phyloP scores from a whole-genome alignment of 2,888 invertebrate species.

The Sepioteuthis lessoniana region DNA sequence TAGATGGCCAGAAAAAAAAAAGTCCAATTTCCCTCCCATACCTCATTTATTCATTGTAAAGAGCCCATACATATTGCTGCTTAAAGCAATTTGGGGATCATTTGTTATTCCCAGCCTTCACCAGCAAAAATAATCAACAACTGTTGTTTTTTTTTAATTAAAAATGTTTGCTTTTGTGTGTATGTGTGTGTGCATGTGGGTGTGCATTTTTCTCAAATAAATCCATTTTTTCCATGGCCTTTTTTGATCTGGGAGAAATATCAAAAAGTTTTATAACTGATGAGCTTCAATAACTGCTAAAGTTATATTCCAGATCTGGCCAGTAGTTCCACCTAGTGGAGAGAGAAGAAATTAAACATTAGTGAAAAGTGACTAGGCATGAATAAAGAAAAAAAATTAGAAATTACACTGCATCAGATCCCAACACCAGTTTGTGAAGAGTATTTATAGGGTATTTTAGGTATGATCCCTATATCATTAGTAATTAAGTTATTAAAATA shows the following conservation, averaged over 20 bases:
- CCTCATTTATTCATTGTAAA: not conserved
- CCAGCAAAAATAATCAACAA: not conserved
- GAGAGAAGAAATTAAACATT: conserved; percentile 33
- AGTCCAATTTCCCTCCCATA: not conserved
- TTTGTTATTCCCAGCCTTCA: not conserved
- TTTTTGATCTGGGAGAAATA: conserved; percentile 18
- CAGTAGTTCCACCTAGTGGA: conserved; percentile 23
- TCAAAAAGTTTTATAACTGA: conserved; percentile 20
- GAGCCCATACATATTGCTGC: not conserved
- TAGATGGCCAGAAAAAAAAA: not conserved
- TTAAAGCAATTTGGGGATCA: not conserved
- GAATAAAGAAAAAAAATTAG: not conserved
- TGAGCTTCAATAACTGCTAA: conserved; percentile 33
- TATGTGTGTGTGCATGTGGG: not conserved
- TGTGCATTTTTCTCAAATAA: not conserved
- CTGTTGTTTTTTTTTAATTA: not conserved
- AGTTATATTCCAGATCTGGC: conserved; percentile 33
- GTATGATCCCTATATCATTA: not conserved
- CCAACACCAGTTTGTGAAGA: not conserved
- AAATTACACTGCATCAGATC: conserved; percentile 4
- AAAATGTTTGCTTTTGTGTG: not conserved
- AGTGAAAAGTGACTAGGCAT: not conserved
- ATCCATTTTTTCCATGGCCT: conserved; percentile 33
- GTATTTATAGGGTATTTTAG: not conserved
- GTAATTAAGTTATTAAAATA: not conserved